Base-by-base conservation (phyloP, 53 echinoderm and acorn worm genomes). In the Holothuria scabra region DNA sequence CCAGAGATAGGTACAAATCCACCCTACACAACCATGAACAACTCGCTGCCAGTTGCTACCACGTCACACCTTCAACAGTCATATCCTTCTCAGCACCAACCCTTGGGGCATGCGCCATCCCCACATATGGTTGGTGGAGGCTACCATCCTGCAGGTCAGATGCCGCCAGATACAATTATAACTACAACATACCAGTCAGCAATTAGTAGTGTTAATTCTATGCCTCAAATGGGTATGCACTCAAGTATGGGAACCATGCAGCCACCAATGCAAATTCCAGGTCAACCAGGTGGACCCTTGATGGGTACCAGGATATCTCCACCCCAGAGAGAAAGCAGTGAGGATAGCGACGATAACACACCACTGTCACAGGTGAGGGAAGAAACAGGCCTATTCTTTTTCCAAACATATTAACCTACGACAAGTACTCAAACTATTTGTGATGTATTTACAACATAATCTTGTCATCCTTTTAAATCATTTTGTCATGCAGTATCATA, bases 321-420 rank as follows among this genome's bases (percentile, higher is more conserved):
- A 32, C 94, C 94, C 5, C 90, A 94, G 46, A 85, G 88, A 48
- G 99, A 99, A 59, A 99, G 94, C 60, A 99, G 99, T 81, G 99
- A 99, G 57, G 99, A 99, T 48, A 99, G 99, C 44, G 99, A 99
- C 70, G 99, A 99, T 76, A 99, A 99, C 69, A 94, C 91, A 34
- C 80, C 87, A 10, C 33, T 86, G 30, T 74, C 87, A 29, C 87
- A 86, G 93, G 96, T 96, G 67, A 76, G 87, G 59, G 52, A 52
- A 2, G 20, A 29, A 20, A n/a, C n/a, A n/a, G n/a, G n/a, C n/a
- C 4, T 67, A 67, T 60, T 61, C 14, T 37, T 44, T 41, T 57
- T 46, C 37, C 25, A 29, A 18, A 16, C 18, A 18, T 52, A 2
- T 16, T 52, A 14, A 52, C 18, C 52, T 6, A 16, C 2, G 14